These are phyloP conservation scores for Drosophila parabipectinata DNA, from an alignment of 1,140 invertebrate species.

Conservation along the genomic window DNA sequence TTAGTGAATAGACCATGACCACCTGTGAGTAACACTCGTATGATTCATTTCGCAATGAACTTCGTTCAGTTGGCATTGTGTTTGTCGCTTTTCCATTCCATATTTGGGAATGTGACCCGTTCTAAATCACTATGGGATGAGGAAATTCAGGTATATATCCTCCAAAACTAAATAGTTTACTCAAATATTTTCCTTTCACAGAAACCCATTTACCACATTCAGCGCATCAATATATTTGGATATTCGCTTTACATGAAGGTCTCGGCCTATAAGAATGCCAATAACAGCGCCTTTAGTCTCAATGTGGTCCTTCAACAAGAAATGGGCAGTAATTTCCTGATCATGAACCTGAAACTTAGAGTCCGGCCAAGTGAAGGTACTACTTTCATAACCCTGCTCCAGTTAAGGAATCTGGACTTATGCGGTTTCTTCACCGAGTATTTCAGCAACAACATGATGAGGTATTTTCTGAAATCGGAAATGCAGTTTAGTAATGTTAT, in stretches of 20 bases:
- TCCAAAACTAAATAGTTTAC: background rate
- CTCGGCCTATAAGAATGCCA: conserved; percentile 2
- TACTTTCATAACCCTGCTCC: conserved; percentile 28
- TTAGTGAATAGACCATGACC: conserved; percentile 8
- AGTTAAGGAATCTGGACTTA: conserved; percentile 44
- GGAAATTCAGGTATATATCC: conserved; percentile 14
- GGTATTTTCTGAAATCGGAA: conserved; percentile 31
- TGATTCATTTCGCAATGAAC: conserved; percentile 32
- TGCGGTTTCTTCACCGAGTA: conserved; percentile 48
- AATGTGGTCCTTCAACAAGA: conserved; percentile 23
- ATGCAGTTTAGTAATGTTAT: conserved; percentile 35
- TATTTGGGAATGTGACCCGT: conserved; percentile 9
- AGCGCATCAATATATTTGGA: conserved; percentile 37
- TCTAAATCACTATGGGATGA: conserved; percentile 34
- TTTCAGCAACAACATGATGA: conserved; percentile 26
- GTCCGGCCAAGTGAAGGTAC: background rate
- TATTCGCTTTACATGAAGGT: conserved; percentile 51
- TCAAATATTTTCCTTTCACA: conserved; percentile 12
- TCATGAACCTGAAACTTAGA: conserved; percentile 53
- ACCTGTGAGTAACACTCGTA: background rate
- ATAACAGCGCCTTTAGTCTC: conserved; percentile 43
- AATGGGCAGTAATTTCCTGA: conserved; percentile 64
- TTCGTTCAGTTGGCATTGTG: conserved; percentile 13
- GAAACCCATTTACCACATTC: conserved; percentile 23
- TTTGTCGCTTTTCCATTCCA: conserved; percentile 11